Conservation (phyloP, 2,888 invertebrate genomes). For the Helleia helle region DNA sequence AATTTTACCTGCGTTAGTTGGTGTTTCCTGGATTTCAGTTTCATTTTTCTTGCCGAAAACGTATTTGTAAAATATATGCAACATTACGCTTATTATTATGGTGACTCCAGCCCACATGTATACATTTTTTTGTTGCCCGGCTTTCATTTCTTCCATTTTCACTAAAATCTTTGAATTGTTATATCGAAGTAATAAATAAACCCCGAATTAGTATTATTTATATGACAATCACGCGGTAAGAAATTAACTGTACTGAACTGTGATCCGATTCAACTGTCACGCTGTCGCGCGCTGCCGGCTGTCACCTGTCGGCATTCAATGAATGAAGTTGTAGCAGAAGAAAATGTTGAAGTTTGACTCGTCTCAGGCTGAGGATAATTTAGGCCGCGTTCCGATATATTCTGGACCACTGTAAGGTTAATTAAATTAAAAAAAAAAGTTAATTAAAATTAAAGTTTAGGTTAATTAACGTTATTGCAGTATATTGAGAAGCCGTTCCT, state of each 20-base stretch:
- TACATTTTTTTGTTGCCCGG: slow-evolving; percentile 44
- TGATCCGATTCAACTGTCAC: slow-evolving; percentile 12
- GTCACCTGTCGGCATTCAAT: too few relatives aligned
- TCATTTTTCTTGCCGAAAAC: slow-evolving; percentile 49
- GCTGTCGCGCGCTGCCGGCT: too few relatives aligned
- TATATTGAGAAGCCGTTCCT: too few relatives aligned
- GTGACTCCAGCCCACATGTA: slow-evolving; percentile 42
- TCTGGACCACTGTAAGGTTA: too few relatives aligned
- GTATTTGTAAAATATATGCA: slow-evolving; percentile 54
- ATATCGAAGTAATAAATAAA: slow-evolving; percentile 20
- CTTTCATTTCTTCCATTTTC: slow-evolving; percentile 59
- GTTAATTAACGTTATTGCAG: too few relatives aligned
- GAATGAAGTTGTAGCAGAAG: neutral
- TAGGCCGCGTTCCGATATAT: too few relatives aligned
- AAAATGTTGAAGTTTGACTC: too few relatives aligned
- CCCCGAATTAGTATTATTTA: slow-evolving; percentile 15
- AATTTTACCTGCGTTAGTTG: slow-evolving; percentile 49
- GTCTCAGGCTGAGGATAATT: too few relatives aligned
- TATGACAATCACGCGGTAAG: slow-evolving; percentile 50
- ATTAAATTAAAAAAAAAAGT: too few relatives aligned
- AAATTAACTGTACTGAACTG: slow-evolving; percentile 28
- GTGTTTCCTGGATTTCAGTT: slow-evolving; percentile 43
- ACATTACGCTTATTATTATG: slow-evolving; percentile 38
- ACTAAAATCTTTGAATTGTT: slow-evolving; percentile 41
- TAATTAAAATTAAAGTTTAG: too few relatives aligned